Base-by-base conservation (phyloP, 2,888 invertebrate genomes). In the Congeria kusceri region DNA sequence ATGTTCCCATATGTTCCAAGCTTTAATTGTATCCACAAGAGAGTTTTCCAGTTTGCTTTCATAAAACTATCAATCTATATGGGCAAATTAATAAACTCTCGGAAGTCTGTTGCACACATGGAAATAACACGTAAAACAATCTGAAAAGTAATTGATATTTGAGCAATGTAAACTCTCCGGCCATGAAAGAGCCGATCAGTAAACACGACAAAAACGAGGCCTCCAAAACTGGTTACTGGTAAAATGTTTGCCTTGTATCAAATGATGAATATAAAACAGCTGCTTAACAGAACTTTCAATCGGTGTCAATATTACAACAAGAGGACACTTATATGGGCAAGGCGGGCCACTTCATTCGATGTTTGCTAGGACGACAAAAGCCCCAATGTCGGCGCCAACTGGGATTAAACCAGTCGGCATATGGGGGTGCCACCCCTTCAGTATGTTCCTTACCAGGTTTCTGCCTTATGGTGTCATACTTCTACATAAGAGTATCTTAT, bases 91-190 rank as follows among this genome's bases (percentile, higher is more conserved):
- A 39, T 39, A 39, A 39, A 39, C 39, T 15, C 39, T 39, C 39
- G 39, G 39, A 39, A 39, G 39, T 39, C 39, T 39, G 39, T 39
- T 39, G 39, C 11, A 39, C 39, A 39, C 39, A 39, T 3, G 13
- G 39, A 39, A 39, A 11, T 39, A 80, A 80, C 80, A 80, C 80
- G 80, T 80, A 80, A 80, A 80, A 80, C 80, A 80, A 80, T 76
- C 72, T 72, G 49, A 44, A 46, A 5, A 39, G 72, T 65, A 76
- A 76, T 72, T 76, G 66, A 69, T 80, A 69, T 80, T 80, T 68
- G 72, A 63, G 46, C 76, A 63, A 68, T 32, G 76, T 73, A 80
- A 80, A 76, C 72, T 53, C 4, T 61, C 47, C 61, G 62, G 29
- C 61, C 64, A 28, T 23, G 44, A 39, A 32, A 64, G 65, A 76